phyloP scores from a whole-genome alignment of 2,113 vertebrate species.

The Protomyctophum bolini region DNA sequence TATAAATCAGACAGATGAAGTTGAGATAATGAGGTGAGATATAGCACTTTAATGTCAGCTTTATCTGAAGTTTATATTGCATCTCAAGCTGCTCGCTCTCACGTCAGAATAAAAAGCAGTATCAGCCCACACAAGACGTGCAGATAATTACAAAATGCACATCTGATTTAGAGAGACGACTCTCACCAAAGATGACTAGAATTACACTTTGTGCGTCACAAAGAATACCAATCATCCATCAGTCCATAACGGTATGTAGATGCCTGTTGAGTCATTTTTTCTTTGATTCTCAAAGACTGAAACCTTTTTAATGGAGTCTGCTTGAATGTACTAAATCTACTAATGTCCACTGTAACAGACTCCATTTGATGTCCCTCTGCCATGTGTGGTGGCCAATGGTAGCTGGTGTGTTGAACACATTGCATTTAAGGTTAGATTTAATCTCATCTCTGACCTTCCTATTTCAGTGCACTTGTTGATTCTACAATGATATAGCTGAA shows the following conservation, averaged over 20 bases:
- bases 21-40: slow-evolving; percentile 19
- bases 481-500: too few relatives aligned
- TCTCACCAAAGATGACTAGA: slow-evolving; percentile 31
- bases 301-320: background rate
- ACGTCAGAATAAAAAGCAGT: background rate
- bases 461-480: too few relatives aligned
- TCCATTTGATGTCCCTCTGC: background rate
- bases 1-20: background rate
- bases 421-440: background rate
- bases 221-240: background rate
- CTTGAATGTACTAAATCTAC: background rate
- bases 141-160: slow-evolving; percentile 3
- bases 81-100: background rate
- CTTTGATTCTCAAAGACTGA: slow-evolving; percentile 10
- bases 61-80: slow-evolving; percentile 2
- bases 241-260: background rate
- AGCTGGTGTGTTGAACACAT: slow-evolving; percentile 29
- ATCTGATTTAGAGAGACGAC: slow-evolving; percentile 30
- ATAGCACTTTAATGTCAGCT: background rate
- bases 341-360: background rate
- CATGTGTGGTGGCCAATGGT: slow-evolving; percentile 23
- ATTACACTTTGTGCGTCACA: slow-evolving; percentile 34
- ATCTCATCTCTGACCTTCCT: too few relatives aligned
- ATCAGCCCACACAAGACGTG: background rate
- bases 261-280: slow-evolving; percentile 14